A percentile compares a stretch with the other conserved stretches of the same genome.
These are phyloP conservation scores for Drosophila bifasciata DNA, from an alignment of 1,140 invertebrate species.

Conservation along the genomic window DNA sequence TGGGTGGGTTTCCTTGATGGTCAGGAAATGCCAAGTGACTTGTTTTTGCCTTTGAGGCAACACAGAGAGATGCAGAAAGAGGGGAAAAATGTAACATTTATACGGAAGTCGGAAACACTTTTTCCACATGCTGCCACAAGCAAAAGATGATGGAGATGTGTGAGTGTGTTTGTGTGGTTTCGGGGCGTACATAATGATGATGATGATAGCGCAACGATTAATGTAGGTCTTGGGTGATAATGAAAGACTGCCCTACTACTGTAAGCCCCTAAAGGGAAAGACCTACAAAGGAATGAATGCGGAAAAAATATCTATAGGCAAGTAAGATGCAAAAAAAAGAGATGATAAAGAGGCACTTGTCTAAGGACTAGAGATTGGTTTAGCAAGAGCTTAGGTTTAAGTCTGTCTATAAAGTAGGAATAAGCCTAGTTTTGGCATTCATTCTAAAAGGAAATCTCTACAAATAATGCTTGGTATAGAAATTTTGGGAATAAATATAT, in stretches of 20 bases:
- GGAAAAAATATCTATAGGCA: too few species aligned
- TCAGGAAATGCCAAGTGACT: constrained; percentile 38
- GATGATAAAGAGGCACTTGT: too few species aligned
- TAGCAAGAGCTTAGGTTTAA: too few species aligned
- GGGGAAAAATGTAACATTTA: constrained; percentile 37
- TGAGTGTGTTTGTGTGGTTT: constrained; percentile 2
- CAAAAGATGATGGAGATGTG: constrained; percentile 57
- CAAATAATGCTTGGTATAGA: too few species aligned
- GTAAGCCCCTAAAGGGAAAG: too few species aligned
- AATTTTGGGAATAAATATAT: too few species aligned
- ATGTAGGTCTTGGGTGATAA: too few species aligned
- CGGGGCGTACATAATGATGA: constrained; percentile 21
- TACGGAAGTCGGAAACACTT: constrained; percentile 71
- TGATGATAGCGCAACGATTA: constrained; percentile 24
- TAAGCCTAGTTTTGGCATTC: neutral
- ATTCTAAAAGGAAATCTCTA: too few species aligned
- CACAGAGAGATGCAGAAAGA: constrained; percentile 1
- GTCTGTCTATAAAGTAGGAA: constrained; percentile 3
- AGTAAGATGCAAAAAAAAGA: too few species aligned
- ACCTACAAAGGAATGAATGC: too few species aligned
- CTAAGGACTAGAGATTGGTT: too few species aligned
- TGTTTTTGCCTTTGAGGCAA: constrained; percentile 40
- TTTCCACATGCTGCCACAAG: constrained; percentile 37
- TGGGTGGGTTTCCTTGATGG: constrained; percentile 14
- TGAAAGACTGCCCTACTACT: too few species aligned